Evolutionary conservation across 2,888 invertebrate genomes (phyloP), one percentile per base, ranked within the genome.

Genomic region (Netelia melanura): DNA sequence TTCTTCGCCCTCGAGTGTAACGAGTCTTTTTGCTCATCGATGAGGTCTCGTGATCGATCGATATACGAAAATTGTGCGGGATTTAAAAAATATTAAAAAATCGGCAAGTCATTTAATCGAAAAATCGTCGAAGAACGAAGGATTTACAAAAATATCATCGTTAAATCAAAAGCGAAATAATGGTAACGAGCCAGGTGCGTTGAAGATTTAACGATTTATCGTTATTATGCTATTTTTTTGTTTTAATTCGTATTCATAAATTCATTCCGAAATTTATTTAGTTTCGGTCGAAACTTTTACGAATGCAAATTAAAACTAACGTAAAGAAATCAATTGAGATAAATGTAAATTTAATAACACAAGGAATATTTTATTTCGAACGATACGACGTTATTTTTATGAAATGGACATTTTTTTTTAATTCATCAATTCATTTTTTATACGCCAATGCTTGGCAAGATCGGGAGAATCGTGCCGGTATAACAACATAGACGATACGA

Each of bases 141-240:
- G 14, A 58, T 61, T 17, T 17, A 30, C 3, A 25, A 38, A 43
- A n/a, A 43, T 56, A 61, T 61, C 14, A 23, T n/a, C 62, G 48
- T 10, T 21, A 9, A 74, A 17, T 14, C 44, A 3, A 74, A 25
- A 44, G 17, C 62, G 25, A 21, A 6, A 71, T 61, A 72, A 78
- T 78, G 77, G 77, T 77, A 43, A 77, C 67, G 17, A 72, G 43
- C 30, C 67, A 82, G 82, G 82, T 77, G 71, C 77, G 82, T 71
- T 64, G 6, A 23, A 67, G 43, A 48, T 38, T 21, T 5, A 52
- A 68, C 30, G 30, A 30, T 9, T 14, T 17, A 5, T 11, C 52
- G 14, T 25, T 30, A 14, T 17, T 70, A 23, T n/a, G 6, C 3
- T 54, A 48, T 52, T 54, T 54, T 54, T 30, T 3, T n/a, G 1